A percentile compares a stretch with the other conserved stretches of the same genome.
These are phyloP conservation scores for Leptinotarsa lineolata DNA, from an alignment of 1,140 invertebrate genomes.

Conservation along the genomic window DNA sequence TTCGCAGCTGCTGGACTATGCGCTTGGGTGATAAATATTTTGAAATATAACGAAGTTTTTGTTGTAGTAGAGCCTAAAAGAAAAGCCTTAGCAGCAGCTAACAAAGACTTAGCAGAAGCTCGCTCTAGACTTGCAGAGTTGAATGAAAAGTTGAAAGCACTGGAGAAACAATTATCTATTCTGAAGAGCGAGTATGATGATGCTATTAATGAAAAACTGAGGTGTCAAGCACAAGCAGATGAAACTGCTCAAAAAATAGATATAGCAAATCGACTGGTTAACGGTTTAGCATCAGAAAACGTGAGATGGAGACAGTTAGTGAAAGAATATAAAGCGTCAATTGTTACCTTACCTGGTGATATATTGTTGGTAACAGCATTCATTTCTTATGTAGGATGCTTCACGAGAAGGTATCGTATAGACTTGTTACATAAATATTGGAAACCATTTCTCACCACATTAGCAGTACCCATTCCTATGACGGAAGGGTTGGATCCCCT, in stretches of 20 bases:
- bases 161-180: constrained; percentile 72
- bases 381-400: constrained; percentile 94
- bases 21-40: constrained; percentile 93
- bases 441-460: constrained; percentile 70
- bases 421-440: constrained; percentile 82
- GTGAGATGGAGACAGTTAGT: constrained; percentile 65
- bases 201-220: constrained; percentile 83
- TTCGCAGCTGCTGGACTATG: constrained; percentile 88
- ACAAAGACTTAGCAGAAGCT: constrained; percentile 80
- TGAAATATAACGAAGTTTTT: constrained; percentile 89
- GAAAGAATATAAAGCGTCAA: constrained; percentile 59
- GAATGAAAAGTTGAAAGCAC: constrained; percentile 45
- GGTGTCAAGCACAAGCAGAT: constrained; percentile 86
- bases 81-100: constrained; percentile 76
- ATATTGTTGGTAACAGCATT: constrained; percentile 90
- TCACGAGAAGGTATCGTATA: constrained; percentile 81
- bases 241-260: constrained; percentile 83
- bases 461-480: constrained; percentile 72
- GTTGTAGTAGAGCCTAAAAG: constrained; percentile 92
- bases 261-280: constrained; percentile 89
- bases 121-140: constrained; percentile 73
- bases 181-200: constrained; percentile 81
- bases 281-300: constrained; percentile 91
- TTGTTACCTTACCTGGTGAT: constrained; percentile 85
- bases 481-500: constrained; percentile 81